Evolutionary conservation across 2,888 invertebrate species (phyloP).

Genomic region (Chrysina gloriosa): DNA sequence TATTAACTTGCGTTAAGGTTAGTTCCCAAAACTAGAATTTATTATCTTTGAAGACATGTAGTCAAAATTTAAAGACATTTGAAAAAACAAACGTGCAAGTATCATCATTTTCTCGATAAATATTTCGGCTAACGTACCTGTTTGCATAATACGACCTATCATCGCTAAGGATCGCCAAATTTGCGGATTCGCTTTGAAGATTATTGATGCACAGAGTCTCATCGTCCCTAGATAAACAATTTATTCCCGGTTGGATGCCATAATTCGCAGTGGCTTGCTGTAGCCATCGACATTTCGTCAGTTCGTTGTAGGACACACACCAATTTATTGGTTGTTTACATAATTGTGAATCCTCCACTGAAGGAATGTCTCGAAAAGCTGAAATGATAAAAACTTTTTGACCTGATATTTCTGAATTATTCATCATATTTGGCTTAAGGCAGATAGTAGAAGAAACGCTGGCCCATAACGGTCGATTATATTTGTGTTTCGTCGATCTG

Average conservation of each 20-base stretch:
- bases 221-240: slow-evolving; percentile 66
- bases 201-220: slow-evolving; percentile 69
- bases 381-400: neutral
- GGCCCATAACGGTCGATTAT: too few species aligned
- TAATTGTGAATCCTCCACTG: slow-evolving; percentile 46
- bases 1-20: too few species aligned
- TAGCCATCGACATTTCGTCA: slow-evolving; percentile 74
- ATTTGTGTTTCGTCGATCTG: too few species aligned
- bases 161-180: neutral
- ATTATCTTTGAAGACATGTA: too few species aligned
- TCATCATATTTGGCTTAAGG: neutral
- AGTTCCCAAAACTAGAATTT: too few species aligned
- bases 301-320: slow-evolving; percentile 70
- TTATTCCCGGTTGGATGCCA: slow-evolving; percentile 71
- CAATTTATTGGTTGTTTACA: slow-evolving; percentile 66
- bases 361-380: slow-evolving; percentile 22
- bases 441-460: too few species aligned
- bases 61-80: too few species aligned
- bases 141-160: slow-evolving; percentile 12
- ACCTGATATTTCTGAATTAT: neutral
- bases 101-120: slow-evolving; percentile 70
- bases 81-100: too few species aligned
- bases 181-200: neutral
- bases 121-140: neutral
- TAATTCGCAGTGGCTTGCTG: slow-evolving; percentile 68